Evolutionary conservation across 2,113 vertebrate genomes (phyloP).

Genomic region (Odocoileus hemionus): DNA sequence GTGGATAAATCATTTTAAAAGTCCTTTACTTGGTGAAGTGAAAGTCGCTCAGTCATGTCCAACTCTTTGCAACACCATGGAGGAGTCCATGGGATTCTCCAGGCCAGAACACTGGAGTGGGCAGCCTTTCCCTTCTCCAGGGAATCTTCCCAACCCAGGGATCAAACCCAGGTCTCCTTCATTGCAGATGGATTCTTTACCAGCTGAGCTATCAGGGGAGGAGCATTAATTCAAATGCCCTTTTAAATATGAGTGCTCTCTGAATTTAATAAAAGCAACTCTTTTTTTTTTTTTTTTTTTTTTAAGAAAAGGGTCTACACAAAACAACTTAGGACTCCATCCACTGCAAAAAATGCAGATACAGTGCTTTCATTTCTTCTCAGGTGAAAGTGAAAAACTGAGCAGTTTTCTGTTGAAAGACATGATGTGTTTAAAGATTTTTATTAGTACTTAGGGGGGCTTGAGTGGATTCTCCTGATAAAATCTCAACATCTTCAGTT

Average conservation of each 20-base stretch:
- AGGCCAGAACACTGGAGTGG: neutral
- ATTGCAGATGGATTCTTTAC: neutral
- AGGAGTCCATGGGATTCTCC: neutral
- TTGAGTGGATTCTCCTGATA: constrained; percentile 21
- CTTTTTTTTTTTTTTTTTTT: neutral
- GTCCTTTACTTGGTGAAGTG: neutral
- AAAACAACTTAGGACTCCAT: neutral
- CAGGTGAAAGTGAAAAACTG: constrained; percentile 14
- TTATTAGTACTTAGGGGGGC: neutral
- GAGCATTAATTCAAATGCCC: neutral
- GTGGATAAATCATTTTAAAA: neutral
- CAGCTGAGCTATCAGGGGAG: neutral
- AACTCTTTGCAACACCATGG: neutral
- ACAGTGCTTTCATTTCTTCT: constrained; percentile 12
- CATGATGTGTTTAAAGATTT: constrained; percentile 24
- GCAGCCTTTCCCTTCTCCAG: neutral
- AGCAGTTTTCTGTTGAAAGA: constrained; percentile 30
- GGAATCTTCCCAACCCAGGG: neutral
- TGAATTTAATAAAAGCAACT: neutral
- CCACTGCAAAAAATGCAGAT: neutral
- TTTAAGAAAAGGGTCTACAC: neutral
- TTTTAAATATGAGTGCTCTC: neutral
- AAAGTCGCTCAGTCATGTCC: neutral
- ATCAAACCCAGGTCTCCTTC: neutral
- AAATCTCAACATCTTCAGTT: constrained; percentile 29